phyloP scores from a whole-genome alignment of 2,888 invertebrate species.

The Protonemura montana region DNA sequence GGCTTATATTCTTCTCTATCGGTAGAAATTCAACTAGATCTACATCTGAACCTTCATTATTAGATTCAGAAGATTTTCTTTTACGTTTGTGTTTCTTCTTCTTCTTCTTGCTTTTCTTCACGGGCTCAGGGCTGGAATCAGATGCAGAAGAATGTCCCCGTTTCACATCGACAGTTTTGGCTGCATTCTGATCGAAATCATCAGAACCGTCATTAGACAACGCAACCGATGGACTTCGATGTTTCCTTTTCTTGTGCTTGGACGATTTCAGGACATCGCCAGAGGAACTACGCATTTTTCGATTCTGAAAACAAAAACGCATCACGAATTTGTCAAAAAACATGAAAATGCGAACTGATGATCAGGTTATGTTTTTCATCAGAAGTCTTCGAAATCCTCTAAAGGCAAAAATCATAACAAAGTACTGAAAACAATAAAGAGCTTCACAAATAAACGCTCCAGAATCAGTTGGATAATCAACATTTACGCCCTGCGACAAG shows the following conservation, averaged over 20 bases:
- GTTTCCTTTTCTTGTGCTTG: conserved; percentile 40
- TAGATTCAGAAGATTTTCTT: conserved; percentile 29
- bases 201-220: conserved; percentile 27
- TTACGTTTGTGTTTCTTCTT: conserved; percentile 44
- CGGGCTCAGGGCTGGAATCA: conserved; percentile 29
- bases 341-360: neutral
- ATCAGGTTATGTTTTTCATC: neutral
- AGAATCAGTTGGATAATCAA: too few species aligned
- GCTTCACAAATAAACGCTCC: too few species aligned
- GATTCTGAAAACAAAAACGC: neutral
- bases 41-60: conserved; percentile 24
- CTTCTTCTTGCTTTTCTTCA: conserved; percentile 44
- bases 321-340: neutral
- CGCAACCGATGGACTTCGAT: conserved; percentile 25
- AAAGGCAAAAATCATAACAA: too few species aligned
- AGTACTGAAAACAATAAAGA: too few species aligned
- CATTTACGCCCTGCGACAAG: too few species aligned
- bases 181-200: conserved; percentile 30
- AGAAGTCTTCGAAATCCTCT: neutral
- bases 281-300: neutral
- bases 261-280: neutral
- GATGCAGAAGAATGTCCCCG: conserved; percentile 36
- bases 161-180: conserved; percentile 19
- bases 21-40: conserved; percentile 20
- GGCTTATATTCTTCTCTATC: neutral